phyloP scores from a whole-genome alignment of 1,140 invertebrate genomes.

The Atta colombica region DNA sequence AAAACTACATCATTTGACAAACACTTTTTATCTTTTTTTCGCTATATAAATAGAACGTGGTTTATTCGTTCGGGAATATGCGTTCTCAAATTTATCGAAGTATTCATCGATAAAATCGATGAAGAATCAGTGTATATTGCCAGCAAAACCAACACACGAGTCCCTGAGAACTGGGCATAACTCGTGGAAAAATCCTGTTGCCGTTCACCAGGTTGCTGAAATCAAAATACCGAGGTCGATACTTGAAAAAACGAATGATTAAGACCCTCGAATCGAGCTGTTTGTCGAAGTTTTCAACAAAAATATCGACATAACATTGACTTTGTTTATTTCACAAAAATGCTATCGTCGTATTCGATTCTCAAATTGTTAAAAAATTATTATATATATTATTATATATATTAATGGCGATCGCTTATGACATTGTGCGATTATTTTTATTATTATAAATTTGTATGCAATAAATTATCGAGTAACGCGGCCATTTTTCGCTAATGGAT shows the following conservation, averaged over 20 bases:
- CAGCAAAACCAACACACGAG: conserved; percentile 25
- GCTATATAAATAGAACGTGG: not conserved
- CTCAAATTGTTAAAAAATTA: conserved; percentile 22
- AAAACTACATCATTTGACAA: not conserved
- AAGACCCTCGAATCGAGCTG: conserved; percentile 33
- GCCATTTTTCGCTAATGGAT: not conserved
- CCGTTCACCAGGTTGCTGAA: not conserved
- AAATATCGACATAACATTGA: conserved; percentile 17
- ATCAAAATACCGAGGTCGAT: conserved; percentile 48
- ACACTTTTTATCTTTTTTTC: not conserved
- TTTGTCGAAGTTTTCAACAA: conserved; percentile 33
- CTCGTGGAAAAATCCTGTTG: conserved; percentile 27
- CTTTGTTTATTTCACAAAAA: conserved; percentile 26
- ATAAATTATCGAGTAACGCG: not conserved
- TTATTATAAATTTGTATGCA: conserved; percentile 6
- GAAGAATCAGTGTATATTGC: conserved; percentile 16
- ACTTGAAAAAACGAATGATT: conserved; percentile 52
- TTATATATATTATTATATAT: no score
- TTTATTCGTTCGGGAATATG: not conserved
- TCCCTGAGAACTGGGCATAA: not conserved
- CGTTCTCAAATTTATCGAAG: not conserved
- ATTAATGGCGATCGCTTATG: not conserved
- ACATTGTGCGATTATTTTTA: not conserved
- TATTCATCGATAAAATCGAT: not conserved
- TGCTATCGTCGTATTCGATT: not conserved